Percentiles rank a stretch among this genome's conserved stretches.
Evolutionary conservation across 1,140 invertebrate species (phyloP).

Genomic region (Chymomyza costata): DNA sequence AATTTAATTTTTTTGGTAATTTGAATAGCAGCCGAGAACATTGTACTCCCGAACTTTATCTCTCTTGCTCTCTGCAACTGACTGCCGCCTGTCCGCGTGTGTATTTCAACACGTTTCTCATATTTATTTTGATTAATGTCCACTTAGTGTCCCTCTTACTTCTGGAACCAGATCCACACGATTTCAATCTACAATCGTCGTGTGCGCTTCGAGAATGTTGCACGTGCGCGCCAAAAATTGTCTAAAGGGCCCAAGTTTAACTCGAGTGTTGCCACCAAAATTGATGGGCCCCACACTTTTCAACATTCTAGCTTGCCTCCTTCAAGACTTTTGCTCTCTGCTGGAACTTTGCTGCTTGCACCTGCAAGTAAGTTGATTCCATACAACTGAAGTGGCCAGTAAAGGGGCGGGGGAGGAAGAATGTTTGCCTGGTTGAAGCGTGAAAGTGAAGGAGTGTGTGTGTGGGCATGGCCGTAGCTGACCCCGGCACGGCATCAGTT

Average conservation of each 20-base stretch:
- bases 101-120: constrained; percentile 70
- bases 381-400: not conserved
- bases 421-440: too few species aligned
- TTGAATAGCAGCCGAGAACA: too few species aligned
- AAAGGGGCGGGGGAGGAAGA: not conserved
- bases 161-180: constrained; percentile 60
- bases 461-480: not conserved
- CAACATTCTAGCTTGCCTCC: constrained; percentile 32
- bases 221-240: constrained; percentile 41
- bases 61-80: too few species aligned
- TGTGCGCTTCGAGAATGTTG: constrained; percentile 2
- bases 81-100: not conserved
- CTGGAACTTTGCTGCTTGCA: too few species aligned
- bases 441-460: not conserved
- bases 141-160: constrained; percentile 72
- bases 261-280: constrained; percentile 55
- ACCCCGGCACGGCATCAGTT: constrained; percentile 52
- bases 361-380: constrained; percentile 43
- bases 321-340: too few species aligned
- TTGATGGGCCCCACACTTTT: constrained; percentile 64
- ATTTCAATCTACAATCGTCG: constrained; percentile 57
- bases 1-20: too few species aligned
- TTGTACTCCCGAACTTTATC: too few species aligned
- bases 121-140: constrained; percentile 73
- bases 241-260: constrained; percentile 63